Base-by-base conservation (phyloP, 2,888 invertebrate species). In the Synergus japonicus region DNA sequence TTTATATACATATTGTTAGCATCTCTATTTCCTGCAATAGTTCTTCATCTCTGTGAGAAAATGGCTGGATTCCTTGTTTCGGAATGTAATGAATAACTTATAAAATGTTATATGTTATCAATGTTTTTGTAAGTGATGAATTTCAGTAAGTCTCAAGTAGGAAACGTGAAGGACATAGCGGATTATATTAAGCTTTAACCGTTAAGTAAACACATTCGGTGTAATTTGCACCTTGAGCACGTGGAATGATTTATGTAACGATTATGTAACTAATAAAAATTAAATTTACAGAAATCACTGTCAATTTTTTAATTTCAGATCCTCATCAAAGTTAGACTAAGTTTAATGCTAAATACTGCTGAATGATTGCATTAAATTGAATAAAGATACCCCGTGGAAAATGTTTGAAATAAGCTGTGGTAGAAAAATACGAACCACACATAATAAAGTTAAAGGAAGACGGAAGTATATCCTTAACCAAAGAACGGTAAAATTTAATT, bases 181-280 rank as follows among this genome's bases (percentile, higher is more conserved):
- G 43, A 43, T n/a, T 66, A 64, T 29, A 37, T 37, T 4, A 37
- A 4, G 13, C 41, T 43, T 18, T 22, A 22, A 66, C 66, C 66
- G 66, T 66, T 66, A 66, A 66, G 44, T 44, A 66, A 10, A 66
- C 44, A 44, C 66, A 66, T 66, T 44, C 66, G 66, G 66, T 66
- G 66, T 66, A 44, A 41, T 37, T 37, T 44, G 66, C 66, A 44
- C 43, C 18, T 44, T 18, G 43, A 66, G 66, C 12, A 43, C 66
- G 43, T 44, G 43, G 43, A 43, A 66, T 66, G 44, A 66, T 66
- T 66, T 66, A 66, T 44, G 66, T 44, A 18, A 66, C 44, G 44
- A 66, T 66, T 43, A 43, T 43, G 18, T 18, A 66, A 66, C 44
- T 66, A 66, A 44, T 66, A 66, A 66, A 43, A 66, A 44, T 66